A percentile compares a stretch with the other conserved stretches of the same genome.
Conservation (phyloP, 2,888 invertebrate species). For the Yponomeuta sedellus region DNA sequence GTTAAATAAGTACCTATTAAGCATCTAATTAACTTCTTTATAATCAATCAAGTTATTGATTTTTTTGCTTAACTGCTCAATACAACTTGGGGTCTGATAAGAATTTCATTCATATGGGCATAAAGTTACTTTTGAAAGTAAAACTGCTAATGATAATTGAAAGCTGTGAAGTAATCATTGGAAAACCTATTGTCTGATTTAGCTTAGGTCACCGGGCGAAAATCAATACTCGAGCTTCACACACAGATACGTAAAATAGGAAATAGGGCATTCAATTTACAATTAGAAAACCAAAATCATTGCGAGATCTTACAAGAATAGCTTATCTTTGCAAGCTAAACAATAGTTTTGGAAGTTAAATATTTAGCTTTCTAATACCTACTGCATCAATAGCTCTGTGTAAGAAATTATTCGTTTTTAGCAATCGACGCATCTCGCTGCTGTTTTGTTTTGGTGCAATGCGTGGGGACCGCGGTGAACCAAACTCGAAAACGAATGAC, state of each 20-base stretch:
- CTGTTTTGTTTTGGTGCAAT: slow-evolving; percentile 61
- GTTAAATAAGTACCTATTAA: background rate
- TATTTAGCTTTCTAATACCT: background rate
- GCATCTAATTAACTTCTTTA: background rate
- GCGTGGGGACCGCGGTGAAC: slow-evolving; percentile 49
- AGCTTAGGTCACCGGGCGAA: slow-evolving; percentile 32
- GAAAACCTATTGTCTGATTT: slow-evolving; percentile 42
- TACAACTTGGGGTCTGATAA: background rate
- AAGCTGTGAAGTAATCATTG: background rate
- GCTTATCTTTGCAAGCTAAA: background rate
- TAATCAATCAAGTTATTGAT: background rate
- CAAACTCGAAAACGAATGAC: slow-evolving; percentile 67
- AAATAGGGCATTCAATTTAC: background rate
- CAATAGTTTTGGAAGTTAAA: background rate
- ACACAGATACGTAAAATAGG: slow-evolving; percentile 24
- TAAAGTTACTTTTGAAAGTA: background rate
- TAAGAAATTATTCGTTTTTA: slow-evolving; percentile 12
- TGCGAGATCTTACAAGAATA: background rate
- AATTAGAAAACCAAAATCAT: background rate
- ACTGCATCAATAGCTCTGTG: slow-evolving; percentile 17
- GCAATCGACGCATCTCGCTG: slow-evolving; percentile 45
- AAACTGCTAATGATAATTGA: background rate
- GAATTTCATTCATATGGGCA: background rate
- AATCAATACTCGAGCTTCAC: slow-evolving; percentile 62
- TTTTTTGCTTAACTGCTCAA: background rate